These are phyloP conservation scores for Stictocephala bisonia DNA, from an alignment of 2,888 invertebrate species.

Conservation along the genomic window DNA sequence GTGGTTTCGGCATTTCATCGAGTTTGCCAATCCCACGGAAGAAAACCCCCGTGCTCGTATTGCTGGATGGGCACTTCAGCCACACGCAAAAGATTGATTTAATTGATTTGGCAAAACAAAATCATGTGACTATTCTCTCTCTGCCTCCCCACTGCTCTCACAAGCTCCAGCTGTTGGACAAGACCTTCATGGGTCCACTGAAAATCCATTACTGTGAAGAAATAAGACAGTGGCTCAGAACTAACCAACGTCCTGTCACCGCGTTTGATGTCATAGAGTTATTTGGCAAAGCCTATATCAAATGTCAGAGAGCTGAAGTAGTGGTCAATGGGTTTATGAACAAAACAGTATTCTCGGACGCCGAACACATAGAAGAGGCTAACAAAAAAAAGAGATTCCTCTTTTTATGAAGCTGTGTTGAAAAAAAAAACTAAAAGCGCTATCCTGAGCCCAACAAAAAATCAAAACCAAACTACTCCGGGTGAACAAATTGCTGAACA, in stretches of 20 bases:
- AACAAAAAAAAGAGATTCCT: not conserved
- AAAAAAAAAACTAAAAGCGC: not conserved
- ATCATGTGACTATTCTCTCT: slow-evolving; percentile 47
- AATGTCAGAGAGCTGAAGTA: slow-evolving; percentile 15
- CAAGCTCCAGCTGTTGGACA: slow-evolving; percentile 33
- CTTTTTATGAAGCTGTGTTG: not conserved
- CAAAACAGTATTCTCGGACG: not conserved
- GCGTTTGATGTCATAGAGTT: slow-evolving; percentile 12
- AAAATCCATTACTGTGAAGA: too few species aligned
- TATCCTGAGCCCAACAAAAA: not conserved
- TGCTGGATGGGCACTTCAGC: slow-evolving; percentile 51
- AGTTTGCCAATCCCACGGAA: slow-evolving; percentile 55
- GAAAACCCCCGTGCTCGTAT: slow-evolving; percentile 57
- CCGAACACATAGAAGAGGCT: not conserved
- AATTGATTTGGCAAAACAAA: slow-evolving; percentile 46
- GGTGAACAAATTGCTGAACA: slow-evolving; percentile 3
- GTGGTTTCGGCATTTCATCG: slow-evolving; percentile 61
- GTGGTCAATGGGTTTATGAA: slow-evolving; percentile 13
- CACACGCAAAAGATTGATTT: slow-evolving; percentile 51
- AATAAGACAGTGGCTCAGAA: slow-evolving; percentile 6
- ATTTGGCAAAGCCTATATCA: slow-evolving; percentile 24
- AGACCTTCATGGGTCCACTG: too few species aligned
- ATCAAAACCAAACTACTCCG: not conserved
- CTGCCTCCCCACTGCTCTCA: slow-evolving; percentile 54
- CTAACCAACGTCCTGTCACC: slow-evolving; percentile 14